Conservation (phyloP, 1,140 invertebrate genomes). For the Laupala kohalensis region DNA sequence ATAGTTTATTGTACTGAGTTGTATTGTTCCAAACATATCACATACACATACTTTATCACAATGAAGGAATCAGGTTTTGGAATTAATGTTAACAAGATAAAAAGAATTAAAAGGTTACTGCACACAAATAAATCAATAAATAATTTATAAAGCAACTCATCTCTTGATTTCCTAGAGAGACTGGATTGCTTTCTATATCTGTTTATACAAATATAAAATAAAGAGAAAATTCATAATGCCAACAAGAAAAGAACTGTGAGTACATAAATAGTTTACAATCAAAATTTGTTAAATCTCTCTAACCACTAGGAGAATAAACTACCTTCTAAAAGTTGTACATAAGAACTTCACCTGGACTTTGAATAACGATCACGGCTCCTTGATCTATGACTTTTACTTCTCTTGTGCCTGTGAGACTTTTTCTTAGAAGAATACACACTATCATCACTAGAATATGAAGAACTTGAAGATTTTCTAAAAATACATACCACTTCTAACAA, state of each 20-base stretch:
- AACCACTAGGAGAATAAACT: too few relatives aligned
- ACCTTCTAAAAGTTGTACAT: background rate
- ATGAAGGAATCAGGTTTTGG: too few relatives aligned
- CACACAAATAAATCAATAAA: too few relatives aligned
- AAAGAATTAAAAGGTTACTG: too few relatives aligned
- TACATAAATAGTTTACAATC: background rate
- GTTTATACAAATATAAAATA: background rate
- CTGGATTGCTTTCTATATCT: background rate
- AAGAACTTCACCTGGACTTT: background rate
- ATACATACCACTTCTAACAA: background rate
- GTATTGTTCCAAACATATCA: too few relatives aligned
- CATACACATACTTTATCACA: too few relatives aligned
- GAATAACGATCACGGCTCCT: slow-evolving; percentile 2
- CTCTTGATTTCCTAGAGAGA: background rate
- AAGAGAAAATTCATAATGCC: background rate
- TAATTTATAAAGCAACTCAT: background rate
- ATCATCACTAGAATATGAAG: slow-evolving; percentile 5
- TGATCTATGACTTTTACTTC: slow-evolving; percentile 9
- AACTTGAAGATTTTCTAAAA: slow-evolving; percentile 5
- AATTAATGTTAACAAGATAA: too few relatives aligned
- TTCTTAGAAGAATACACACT: slow-evolving; percentile 8
- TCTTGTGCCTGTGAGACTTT: slow-evolving; percentile 10
- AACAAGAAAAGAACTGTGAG: background rate
- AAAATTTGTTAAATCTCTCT: too few relatives aligned
- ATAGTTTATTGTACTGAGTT: too few relatives aligned